Conservation (phyloP, 1,140 invertebrate species). For the Macrobrachium rosenbergii region DNA sequence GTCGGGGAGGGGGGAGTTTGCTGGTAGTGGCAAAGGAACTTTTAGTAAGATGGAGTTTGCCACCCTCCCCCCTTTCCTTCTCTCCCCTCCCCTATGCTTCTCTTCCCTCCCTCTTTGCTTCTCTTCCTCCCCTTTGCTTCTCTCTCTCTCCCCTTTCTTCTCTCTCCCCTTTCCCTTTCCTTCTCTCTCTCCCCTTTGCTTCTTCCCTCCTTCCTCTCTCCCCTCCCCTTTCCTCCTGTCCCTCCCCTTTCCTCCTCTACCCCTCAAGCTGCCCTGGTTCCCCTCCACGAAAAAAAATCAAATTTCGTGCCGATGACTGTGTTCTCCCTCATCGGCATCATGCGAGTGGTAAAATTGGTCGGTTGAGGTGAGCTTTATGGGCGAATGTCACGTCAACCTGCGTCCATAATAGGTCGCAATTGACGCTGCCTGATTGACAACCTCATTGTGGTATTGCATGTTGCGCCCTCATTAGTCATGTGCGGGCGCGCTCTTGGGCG, state of each 20-base stretch:
- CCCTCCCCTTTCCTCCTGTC: neutral
- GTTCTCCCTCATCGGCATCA: slow-evolving; percentile 30
- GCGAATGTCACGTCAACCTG: slow-evolving; percentile 25
- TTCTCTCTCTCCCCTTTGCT: neutral
- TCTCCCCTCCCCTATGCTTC: neutral
- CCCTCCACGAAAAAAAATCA: slow-evolving; percentile 8
- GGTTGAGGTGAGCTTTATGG: slow-evolving; percentile 45
- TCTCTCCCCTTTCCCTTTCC: neutral
- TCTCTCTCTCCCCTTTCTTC: no score
- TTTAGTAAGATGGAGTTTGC: neutral
- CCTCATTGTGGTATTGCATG: slow-evolving; percentile 41
- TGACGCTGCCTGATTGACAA: slow-evolving; percentile 43
- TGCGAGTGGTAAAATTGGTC: slow-evolving; percentile 42
- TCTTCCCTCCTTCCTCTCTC: neutral
- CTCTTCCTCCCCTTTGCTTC: neutral
- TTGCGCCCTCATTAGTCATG: slow-evolving; percentile 16
- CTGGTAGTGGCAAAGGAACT: neutral
- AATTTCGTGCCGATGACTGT: slow-evolving; percentile 22
- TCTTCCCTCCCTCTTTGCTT: no score
- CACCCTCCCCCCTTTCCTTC: neutral
- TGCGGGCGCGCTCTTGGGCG: slow-evolving; percentile 8
- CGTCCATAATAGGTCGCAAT: slow-evolving; percentile 29
- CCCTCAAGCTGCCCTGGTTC: neutral
- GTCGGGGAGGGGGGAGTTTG: neutral
- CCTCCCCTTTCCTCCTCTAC: neutral